Conservation (phyloP, 92 coral and sea anemone species). For the Epizoanthus illoricatus region DNA sequence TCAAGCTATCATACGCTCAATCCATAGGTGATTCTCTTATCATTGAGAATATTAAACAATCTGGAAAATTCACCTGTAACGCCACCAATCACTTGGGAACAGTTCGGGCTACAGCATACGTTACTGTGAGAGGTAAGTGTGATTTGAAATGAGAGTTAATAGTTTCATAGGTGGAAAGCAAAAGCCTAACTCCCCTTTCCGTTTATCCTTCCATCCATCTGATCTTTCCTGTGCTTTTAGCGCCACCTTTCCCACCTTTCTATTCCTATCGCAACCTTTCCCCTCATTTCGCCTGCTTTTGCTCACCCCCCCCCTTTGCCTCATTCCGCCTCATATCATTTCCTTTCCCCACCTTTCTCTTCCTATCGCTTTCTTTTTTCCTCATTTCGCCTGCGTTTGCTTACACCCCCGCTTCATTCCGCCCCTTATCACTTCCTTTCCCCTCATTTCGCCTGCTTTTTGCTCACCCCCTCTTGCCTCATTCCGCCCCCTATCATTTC, state of each 20-base stretch:
- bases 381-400: too few species aligned
- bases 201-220: too few species aligned
- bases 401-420: too few species aligned
- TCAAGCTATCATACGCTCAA: slow-evolving; percentile 17
- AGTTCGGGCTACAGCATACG: slow-evolving; percentile 63
- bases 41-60: slow-evolving; percentile 57
- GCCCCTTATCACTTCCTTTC: not conserved
- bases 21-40: slow-evolving; percentile 46
- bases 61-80: slow-evolving; percentile 77
- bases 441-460: too few species aligned
- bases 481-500: too few species aligned
- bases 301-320: not conserved
- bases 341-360: not conserved
- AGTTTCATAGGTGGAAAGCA: too few species aligned
- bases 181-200: too few species aligned
- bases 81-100: slow-evolving; percentile 67
- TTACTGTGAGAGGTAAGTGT: slow-evolving; percentile 79
- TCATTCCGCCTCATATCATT: not conserved
- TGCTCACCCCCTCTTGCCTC: not conserved
- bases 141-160: not conserved
- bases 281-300: not conserved
- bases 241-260: not conserved
- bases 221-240: not conserved
- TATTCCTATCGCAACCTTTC: not conserved
- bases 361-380: too few species aligned